Evolutionary conservation across 1,140 invertebrate genomes (phyloP), one percentile per base, ranked within the genome.

Genomic region (Bombus polaris): DNA sequence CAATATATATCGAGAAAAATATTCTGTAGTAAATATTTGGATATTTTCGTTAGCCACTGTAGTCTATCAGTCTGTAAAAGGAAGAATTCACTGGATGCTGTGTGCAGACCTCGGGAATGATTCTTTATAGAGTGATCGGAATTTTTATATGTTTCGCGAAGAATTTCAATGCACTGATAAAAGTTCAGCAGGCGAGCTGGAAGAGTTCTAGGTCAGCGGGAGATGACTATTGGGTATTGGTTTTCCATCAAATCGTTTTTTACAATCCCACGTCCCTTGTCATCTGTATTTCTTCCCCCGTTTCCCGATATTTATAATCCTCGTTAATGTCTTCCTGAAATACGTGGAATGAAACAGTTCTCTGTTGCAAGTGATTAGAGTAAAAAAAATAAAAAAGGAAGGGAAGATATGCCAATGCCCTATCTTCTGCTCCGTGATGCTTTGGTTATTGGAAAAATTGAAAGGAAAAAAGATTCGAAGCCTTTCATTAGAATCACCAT

Each of bases 161-260:
- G 28, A 65, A 86, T 86, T 83, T 82, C 75, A 62, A 28, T 22
- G 39, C 2, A 1, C 42, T 42, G 42, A 73, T 44, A 42, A 44
- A 73, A 39, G 25, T 73, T 18, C 13, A 72, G 13, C 35, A 28
- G 28, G 9, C 39, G 66, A 37, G 9, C 22, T 3, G 25, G 68
- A 28, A 2, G 75, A 65, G 74, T 90, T 90, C 87, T 85, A 90
- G 86, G 79, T 85, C 85, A 75, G 37, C 75, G 28, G 65, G 78
- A 71, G 71, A 80, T 66, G 76, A 73, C 75, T 90, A 92, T 92
- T 85, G 90, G 87, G 70, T 91, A 92, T 92, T 89, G 91, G 85
- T 87, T 91, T 90, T 76, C 78, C 90, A 91, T 91, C 88, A 81
- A 91, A 88, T 87, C 74, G 25, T 81, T 62, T 82, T 81, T 71